Base-by-base conservation (phyloP, 2,797 vertebrate species). In the Muscicapa striata region DNA sequence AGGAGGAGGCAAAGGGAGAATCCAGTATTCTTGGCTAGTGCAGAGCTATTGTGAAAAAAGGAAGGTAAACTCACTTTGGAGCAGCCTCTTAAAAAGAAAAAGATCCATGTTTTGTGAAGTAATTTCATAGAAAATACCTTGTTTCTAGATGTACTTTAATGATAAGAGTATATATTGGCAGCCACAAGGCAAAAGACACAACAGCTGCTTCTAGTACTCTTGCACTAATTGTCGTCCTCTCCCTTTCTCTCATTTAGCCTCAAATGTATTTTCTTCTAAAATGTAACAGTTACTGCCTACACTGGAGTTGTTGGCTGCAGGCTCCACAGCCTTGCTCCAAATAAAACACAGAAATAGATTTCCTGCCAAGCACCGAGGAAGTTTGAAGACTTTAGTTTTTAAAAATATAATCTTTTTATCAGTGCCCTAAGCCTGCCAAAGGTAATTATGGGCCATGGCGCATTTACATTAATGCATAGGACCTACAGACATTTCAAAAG, bases 381-480 rank as follows among this genome's bases (percentile, higher is more conserved):
- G 89, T 76, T 63, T 90, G 75, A 95, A 94, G 94, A 80, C 69
- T 92, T 96, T 15, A 87, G 91, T 87, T 96, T 93, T 96, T 21
- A 78, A 95, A 96, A 97, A 96, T 82, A 93, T 24, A 95, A 96
- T 97, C 87, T 94, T 95, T 97, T 96, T 96, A 96, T 96, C 95
- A 84, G 91, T 88, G 91, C 96, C 73, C 84, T 85, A 55, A 97
- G 93, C 64, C 89, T 97, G 96, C 96, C 95, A 96, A 67, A 96
- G 86, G 90, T 89, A 95, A 96, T 97, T 90, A 97, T 2, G 63
- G 55, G 90, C 85, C 78, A 75, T 26, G 83, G 90, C 5, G 1
- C 93, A 84, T 94, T 91, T 91, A 96, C 83, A 88, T 87, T 85
- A 82, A 75, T 51, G 84, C 87, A 94, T 38, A 94, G 87, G 79